Percentiles rank a stretch among this genome's conserved stretches.
Conservation (phyloP, 2,797 vertebrate genomes). For the Pachyuromys duprasi region DNA sequence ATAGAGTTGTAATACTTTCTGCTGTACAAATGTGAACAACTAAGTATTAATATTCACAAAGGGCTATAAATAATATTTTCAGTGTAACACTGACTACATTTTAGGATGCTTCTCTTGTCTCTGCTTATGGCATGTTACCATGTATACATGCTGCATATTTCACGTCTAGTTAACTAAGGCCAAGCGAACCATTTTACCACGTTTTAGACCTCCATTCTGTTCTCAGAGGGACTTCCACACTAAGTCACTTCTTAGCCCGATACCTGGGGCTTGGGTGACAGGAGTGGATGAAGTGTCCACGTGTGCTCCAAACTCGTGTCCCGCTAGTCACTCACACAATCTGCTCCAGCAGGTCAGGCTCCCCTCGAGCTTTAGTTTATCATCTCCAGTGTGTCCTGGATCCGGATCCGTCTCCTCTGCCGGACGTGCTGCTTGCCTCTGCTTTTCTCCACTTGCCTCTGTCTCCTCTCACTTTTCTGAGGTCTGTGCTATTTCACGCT, state of each 20-base stretch:
- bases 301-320: neutral
- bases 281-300: neutral
- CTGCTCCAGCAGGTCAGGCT: neutral
- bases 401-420: neutral
- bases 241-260: neutral
- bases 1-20: neutral
- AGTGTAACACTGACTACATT: neutral
- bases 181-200: neutral
- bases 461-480: neutral
- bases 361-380: neutral
- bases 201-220: neutral
- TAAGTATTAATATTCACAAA: neutral
- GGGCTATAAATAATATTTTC: neutral
- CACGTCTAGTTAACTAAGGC: neutral
- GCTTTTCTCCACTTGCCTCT: neutral
- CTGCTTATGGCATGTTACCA: neutral
- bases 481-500: neutral
- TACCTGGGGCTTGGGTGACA: no score
- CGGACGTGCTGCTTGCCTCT: neutral
- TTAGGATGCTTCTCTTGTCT: neutral
- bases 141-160: neutral
- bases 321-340: neutral
- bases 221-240: slow-evolving; percentile 25
- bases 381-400: neutral
- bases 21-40: neutral